phyloP scores from a whole-genome alignment of 2,888 invertebrate genomes.

The Parapristionchus giblindavisi region DNA sequence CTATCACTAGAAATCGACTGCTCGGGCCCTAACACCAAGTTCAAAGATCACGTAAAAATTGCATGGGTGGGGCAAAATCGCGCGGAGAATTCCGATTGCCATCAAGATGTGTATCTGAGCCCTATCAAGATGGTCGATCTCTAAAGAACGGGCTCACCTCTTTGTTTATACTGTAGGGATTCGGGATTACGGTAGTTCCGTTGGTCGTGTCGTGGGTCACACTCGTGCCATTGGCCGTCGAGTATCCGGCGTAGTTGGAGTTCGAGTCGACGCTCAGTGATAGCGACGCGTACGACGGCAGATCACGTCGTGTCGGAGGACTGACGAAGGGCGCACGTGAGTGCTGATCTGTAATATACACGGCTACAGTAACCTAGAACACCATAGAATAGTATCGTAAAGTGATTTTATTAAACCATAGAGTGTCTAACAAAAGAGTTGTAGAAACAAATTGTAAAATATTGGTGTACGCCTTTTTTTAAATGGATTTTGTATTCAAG shows the following conservation, averaged over 20 bases:
- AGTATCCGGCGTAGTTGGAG: constrained; percentile 28
- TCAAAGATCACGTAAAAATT: too few relatives aligned
- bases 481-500: too few relatives aligned
- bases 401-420: background rate
- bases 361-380: background rate
- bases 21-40: too few relatives aligned
- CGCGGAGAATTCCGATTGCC: too few relatives aligned
- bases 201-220: background rate
- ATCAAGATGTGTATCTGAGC: too few relatives aligned
- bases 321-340: constrained; percentile 30
- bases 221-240: constrained; percentile 2
- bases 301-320: background rate
- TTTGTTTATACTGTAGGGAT: constrained; percentile 6
- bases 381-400: background rate
- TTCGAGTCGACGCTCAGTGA: constrained; percentile 32
- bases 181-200: constrained; percentile 24
- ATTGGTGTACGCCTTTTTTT: too few relatives aligned
- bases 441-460: too few relatives aligned
- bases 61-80: too few relatives aligned
- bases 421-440: too few relatives aligned
- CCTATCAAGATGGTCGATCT: background rate
- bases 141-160: constrained; percentile 15
- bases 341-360: constrained; percentile 17
- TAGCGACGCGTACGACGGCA: constrained; percentile 28
- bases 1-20: too few relatives aligned